phyloP scores from a whole-genome alignment of 64 coral and sea anemone genomes.

The Platygyra sinensis region DNA sequence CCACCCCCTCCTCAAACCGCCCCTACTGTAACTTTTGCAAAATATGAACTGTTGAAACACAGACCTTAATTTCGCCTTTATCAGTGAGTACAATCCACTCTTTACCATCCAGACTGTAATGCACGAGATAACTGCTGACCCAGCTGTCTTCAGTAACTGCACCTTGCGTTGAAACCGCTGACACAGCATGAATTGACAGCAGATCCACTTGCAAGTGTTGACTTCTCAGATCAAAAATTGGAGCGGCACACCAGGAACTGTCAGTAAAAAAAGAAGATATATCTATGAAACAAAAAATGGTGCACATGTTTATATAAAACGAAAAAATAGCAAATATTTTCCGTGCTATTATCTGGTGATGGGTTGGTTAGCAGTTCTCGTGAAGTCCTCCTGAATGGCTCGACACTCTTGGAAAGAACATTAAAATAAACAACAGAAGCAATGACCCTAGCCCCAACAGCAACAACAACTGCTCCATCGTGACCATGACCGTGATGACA shows the following conservation, averaged over 20 bases:
- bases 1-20: no score
- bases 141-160: background rate
- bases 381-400: no score
- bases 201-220: constrained; percentile 7
- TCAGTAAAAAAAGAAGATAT: background rate
- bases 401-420: no score
- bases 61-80: background rate
- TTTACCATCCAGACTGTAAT: background rate
- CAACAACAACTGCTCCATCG: no score
- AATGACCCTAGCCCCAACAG: no score
- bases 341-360: no score
- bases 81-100: background rate
- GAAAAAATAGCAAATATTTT: no score
- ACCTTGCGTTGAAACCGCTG: background rate
- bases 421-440: no score
- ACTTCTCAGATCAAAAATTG: background rate
- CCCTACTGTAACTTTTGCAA: no score
- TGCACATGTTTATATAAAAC: no score
- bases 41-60: background rate
- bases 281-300: background rate
- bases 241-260: constrained; percentile 13
- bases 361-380: no score
- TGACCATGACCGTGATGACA: no score
- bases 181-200: background rate
- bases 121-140: constrained; percentile 16